A percentile compares a stretch with the other conserved stretches of the same genome.
Conservation (phyloP, 2,888 invertebrate genomes). For the Mechanitis mazaeus region DNA sequence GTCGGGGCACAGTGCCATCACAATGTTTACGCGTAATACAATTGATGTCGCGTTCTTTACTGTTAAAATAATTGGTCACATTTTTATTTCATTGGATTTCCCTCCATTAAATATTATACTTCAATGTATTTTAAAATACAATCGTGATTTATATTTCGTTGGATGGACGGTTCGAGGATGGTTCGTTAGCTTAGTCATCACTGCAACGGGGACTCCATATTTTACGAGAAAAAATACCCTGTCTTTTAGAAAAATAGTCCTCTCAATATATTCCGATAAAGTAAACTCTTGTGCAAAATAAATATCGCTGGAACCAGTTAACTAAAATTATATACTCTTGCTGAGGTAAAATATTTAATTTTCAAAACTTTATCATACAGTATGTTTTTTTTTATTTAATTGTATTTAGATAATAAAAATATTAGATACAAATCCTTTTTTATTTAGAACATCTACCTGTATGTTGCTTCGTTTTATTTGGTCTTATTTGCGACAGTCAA, state of each 20-base stretch:
- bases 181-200: slow-evolving; percentile 62
- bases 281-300: too few species aligned
- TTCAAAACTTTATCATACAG: too few species aligned
- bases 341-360: too few species aligned
- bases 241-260: too few species aligned
- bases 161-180: slow-evolving; percentile 52
- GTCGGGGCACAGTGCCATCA: slow-evolving; percentile 51
- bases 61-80: slow-evolving; percentile 1
- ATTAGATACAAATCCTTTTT: background rate
- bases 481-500: slow-evolving; percentile 21
- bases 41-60: slow-evolving; percentile 3
- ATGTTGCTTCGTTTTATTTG: slow-evolving; percentile 15
- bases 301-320: too few species aligned
- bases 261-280: too few species aligned
- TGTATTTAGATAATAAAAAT: slow-evolving; percentile 13
- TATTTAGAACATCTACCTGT: slow-evolving; percentile 8
- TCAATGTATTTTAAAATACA: slow-evolving; percentile 37
- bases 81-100: slow-evolving; percentile 8
- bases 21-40: slow-evolving; percentile 36
- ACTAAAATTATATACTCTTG: too few species aligned
- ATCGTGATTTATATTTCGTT: slow-evolving; percentile 57
- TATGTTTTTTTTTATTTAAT: too few species aligned
- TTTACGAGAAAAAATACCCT: background rate
- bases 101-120: slow-evolving; percentile 30
- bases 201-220: slow-evolving; percentile 41